Percentiles rank a stretch among this genome's conserved stretches.
These are phyloP conservation scores for Pelecanoides urinatrix DNA, from an alignment of 2,113 vertebrate genomes.

Conservation along the genomic window DNA sequence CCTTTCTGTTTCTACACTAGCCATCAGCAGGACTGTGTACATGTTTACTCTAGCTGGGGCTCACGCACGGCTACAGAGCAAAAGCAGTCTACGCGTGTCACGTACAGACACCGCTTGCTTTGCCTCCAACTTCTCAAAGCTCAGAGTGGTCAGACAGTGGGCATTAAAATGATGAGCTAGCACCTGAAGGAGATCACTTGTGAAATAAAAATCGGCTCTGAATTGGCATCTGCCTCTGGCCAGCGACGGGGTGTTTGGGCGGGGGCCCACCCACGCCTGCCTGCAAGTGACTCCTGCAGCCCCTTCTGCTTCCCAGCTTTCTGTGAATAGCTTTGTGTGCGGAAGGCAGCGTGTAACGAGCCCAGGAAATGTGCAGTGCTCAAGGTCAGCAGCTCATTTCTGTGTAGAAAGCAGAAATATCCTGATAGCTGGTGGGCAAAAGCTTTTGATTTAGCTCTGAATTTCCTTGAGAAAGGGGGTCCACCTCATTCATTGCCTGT, in stretches of 20 bases:
- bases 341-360: not conserved
- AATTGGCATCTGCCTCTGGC: not conserved
- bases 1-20: conserved; percentile 48
- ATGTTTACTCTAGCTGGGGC: not conserved
- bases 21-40: not conserved
- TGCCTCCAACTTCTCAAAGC: not conserved
- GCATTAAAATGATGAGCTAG: not conserved
- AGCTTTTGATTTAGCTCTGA: not conserved
- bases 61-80: fast-evolving
- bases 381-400: not conserved
- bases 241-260: not conserved
- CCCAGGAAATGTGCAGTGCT: not conserved
- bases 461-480: not conserved
- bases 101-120: fast-evolving
- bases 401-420: not conserved
- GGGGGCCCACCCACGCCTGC: not conserved
- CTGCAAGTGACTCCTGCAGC: not conserved
- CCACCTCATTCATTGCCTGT: not conserved
- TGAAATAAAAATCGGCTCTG: not conserved
- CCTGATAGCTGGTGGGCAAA: not conserved
- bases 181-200: not conserved
- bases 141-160: not conserved
- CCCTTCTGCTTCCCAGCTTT: not conserved
- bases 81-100: not conserved
- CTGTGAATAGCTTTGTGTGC: not conserved